Evolutionary conservation across 2,888 invertebrate species (phyloP), one percentile per base, ranked within the genome.

Genomic region (Eupeodes luniger): DNA sequence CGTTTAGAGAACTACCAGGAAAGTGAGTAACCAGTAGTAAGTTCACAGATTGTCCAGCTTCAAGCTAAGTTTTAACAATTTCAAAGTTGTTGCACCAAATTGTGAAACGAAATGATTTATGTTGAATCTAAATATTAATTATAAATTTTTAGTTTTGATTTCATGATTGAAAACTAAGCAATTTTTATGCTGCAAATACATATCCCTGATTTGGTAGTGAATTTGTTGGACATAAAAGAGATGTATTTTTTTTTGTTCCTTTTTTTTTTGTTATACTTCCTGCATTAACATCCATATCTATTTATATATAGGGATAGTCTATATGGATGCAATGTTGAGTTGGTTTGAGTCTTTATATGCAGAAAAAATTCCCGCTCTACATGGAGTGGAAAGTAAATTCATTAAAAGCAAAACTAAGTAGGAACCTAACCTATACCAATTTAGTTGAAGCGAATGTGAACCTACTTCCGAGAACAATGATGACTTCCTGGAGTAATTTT

Each of bases 301-400:
- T 59, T 7, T n/a, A 14, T 59, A 59, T 10, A 40, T 40, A 40
- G 16, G 53, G 6, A 27, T 27, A 69, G 53, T 53, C 69, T 53
- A 19, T 67, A 5, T 49, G 47, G 10, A 47, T 51, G 19, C 40
- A 40, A 57, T 72, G 27, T 72, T 64, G 64, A 74, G 49, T 16
- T 66, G 72, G 53, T 55, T 55, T 67, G 66, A 19, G 34, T 47
- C 27, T 47, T 47, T 40, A 3, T 27, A 40, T 49, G 49, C 67
- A n/a, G 11, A n/a, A 49, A n/a, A 27, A 57, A 74, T 64, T 40
- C 59, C 47, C n/a, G 44, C 27, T 47, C 40, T 57, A 10, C 44
- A 16, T 36, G 69, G 62, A 55, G 76, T 76, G 59, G 9, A 81
- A 81, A 69, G 76, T 76, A 76, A 76, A 81, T 81, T 81, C 69